Evolutionary conservation across 2,888 invertebrate genomes (phyloP), one percentile per base, ranked within the genome.

Genomic region (Morpho achilles): DNA sequence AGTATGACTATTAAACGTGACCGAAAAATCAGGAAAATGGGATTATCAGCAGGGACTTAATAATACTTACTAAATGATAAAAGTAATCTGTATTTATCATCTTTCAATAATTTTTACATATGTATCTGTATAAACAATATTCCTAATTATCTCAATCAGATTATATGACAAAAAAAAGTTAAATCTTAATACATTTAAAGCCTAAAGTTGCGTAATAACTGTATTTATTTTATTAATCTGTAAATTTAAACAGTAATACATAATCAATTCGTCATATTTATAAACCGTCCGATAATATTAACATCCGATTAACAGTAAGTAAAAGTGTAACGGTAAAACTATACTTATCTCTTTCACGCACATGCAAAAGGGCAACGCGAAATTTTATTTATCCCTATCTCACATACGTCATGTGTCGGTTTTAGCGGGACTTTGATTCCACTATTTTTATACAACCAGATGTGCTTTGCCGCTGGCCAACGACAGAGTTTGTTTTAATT

Each of bases 391-490:
- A 46, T 50, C 53, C 56, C 64, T 59, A 23, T 62, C 57, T n/a
- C 47, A 55, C 58, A 22, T 46, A 50, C 8, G 16, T 10, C 22
- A 22, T 43, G n/a, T 23, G 44, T 53, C 10, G 48, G 22, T 52
- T 56, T 59, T 56, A 53, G 52, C 57, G 59, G 55, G 48, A 58
- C 53, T 56, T 61, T 32, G 32, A 32, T 32, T 59, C 46, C 46
- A 55, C 59, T 60, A 60, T 64, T 62, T 64, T 64, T 53, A n/a
- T 61, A 58, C 55, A 49, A 44, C 44, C n/a, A 53, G 52, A 46
- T 56, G 54, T 50, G 62, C n/a, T 32, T n/a, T 39, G 22, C 22
- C 22, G 53, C 43, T 46, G 41, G 22, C 22, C 8, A 47, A 10
- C 46, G 8, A 47, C 52, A 45, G 51, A 48, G 45, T 50, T 45